Conservation (phyloP, 1,140 invertebrate genomes). For the Acromyrmex heyeri region DNA sequence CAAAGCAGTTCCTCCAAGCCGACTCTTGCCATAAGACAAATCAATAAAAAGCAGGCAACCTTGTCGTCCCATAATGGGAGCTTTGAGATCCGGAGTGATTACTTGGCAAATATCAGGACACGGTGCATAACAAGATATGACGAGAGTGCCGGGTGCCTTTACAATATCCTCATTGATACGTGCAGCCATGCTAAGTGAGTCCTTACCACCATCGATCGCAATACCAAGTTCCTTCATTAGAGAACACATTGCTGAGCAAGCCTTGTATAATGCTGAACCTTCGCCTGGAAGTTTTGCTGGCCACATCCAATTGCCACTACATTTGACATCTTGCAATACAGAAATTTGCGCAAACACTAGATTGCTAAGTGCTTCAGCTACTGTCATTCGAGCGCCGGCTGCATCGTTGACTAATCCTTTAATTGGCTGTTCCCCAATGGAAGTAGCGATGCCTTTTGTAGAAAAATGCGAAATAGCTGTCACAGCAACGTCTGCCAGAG, state of each 20-base stretch:
- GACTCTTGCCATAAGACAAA: conserved; percentile 88
- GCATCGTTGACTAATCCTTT: conserved; percentile 94
- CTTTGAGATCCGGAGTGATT: conserved; percentile 96
- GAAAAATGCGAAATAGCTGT: conserved; percentile 93
- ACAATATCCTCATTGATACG: conserved; percentile 91
- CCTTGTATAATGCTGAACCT: conserved; percentile 94
- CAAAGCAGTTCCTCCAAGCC: conserved; percentile 96
- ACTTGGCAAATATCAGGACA: conserved; percentile 93
- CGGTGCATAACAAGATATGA: conserved; percentile 97
- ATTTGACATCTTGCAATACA: conserved; percentile 94
- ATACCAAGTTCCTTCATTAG: conserved; percentile 95
- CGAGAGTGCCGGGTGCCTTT: conserved; percentile 97
- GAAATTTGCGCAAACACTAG: conserved; percentile 97
- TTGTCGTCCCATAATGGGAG: conserved; percentile 86
- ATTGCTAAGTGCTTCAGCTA: conserved; percentile 98
- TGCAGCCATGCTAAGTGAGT: conserved; percentile 99
- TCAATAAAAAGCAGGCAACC: conserved; percentile 91
- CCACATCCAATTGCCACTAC: conserved; percentile 99
- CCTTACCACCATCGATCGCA: conserved; percentile 98
- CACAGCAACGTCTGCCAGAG: conserved; percentile 97
- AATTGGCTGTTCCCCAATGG: conserved; percentile 98
- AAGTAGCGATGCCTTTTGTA: conserved; percentile 94
- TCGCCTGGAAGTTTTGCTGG: conserved; percentile 97
- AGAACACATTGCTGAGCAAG: conserved; percentile 95
- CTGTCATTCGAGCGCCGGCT: conserved; percentile 96